Base-by-base conservation (phyloP, 2,797 vertebrate species). In the Xenopus petersii region DNA sequence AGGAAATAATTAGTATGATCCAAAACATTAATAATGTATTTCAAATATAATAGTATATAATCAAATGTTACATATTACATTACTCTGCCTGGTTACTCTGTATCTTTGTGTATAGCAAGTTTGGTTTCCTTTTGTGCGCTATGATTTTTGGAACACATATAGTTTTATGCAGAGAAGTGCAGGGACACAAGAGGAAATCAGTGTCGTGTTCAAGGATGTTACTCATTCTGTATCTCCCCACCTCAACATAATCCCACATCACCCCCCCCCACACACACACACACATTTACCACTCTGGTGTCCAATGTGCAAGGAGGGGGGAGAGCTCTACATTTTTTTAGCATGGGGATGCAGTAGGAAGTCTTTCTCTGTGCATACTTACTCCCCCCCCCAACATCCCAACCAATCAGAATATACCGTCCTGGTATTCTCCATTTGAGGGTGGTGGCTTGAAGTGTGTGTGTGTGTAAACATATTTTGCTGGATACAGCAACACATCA, bases 351-450 rank as follows among this genome's bases (percentile, higher is more conserved):
- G 21, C 21, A 21, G 82, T 79, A 85, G 82, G 86, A 86, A 87
- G 78, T 82, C 82, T 82, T 77, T 85, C 86, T 87, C 88, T 89
- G 87, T 90, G 88, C 86, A 86, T 87, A 86, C 87, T 82, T 81
- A 48, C 81, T 60, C 83, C 85, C 68, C 75, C 72, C 84, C 85
- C 88, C 83, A 84, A 85, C 81, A 2, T 84, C 83, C 64, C 59
- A 82, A 72, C 67, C 86, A 84, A 77, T 90, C 89, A 90, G 81
- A 6, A 82, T 83, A 80, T 24, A 13, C 17, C 24, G n/a, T 13
- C 6, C 59, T 59, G 26, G 21, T 71, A 71, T 10, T 7, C 46
- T 76, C 81, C 73, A 56, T 0, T 3, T 67, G 64, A 73, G 77
- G 48, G 48, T 24, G 36, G 26, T 24, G 21, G 54, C 54, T 56